Base-by-base conservation (phyloP, 2,797 vertebrate genomes). In the Melanotaenia parkinsoni region DNA sequence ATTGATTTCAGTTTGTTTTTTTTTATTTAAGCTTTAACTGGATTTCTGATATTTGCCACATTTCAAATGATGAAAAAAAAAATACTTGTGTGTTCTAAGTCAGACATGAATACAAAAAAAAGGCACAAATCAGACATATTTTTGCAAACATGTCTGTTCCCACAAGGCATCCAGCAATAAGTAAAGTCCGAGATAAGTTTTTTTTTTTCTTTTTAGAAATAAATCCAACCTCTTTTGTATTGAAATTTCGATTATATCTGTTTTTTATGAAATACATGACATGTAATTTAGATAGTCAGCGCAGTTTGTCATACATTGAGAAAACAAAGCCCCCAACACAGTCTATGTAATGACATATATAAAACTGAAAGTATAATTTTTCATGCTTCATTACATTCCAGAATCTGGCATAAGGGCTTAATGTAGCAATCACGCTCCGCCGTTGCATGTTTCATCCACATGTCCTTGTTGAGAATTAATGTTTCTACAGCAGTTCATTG, bases 331-430 rank as follows among this genome's bases (percentile, higher is more conserved):
- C 18, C 30, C 73, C 76, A 50, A 51, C 47, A 70, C 64, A 53
- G 63, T 69, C 26, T 24, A 58, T 33, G 58, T 51, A 68, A 67
- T 53, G n/a, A 69, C 24, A 22, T 79, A 67, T 70, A 74, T 54
- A 58, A 70, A 76, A 66, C 26, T 67, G 30, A 79, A 76, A 75
- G 60, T 76, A 30, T 76, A 65, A 80, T 73, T 67, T 80, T 81
- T 67, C 84, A 86, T 88, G 86, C 87, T 92, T 93, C 88, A 90
- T 88, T 86, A 93, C 90, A 91, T 91, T 92, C 91, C 89, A 85
- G 74, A 84, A 87, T 88, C 80, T 79, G 84, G 79, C 86, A 86
- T 72, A 92, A 92, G 92, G 92, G 92, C 92, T 93, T 92, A 89
- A 91, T 80, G 86, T 91, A 91, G 90, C 89, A 89, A 88, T 69